Evolutionary conservation across 2,113 vertebrate species (phyloP).

Genomic region (Myrmecobius fasciatus): DNA sequence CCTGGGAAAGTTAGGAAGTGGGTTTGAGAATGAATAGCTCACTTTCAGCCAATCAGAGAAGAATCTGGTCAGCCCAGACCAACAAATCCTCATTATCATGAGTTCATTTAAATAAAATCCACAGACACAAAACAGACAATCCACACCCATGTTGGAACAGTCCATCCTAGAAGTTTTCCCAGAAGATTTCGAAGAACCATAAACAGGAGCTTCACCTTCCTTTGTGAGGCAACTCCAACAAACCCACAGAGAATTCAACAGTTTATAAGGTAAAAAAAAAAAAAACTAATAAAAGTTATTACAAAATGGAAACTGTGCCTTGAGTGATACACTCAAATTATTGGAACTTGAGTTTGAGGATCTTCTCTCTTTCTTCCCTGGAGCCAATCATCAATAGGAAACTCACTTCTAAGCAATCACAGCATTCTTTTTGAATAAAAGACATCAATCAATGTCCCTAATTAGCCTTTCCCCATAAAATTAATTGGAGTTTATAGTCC

Average conservation of each 20-base stretch:
- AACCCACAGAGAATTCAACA: neutral
- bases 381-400: neutral
- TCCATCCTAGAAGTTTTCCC: conserved; percentile 8
- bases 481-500: conserved; percentile 2
- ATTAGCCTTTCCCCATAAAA: neutral
- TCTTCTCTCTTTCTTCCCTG: neutral
- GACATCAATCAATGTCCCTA: neutral
- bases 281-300: conserved; percentile 5
- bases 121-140: neutral
- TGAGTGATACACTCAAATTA: conserved; percentile 38
- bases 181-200: neutral
- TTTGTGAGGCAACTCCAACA: neutral
- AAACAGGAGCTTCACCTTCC: neutral
- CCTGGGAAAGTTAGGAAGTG: conserved; percentile 68
- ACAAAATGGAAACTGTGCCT: neutral
- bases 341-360: conserved; percentile 12
- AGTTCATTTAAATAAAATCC: conserved; percentile 52
- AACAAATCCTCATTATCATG: neutral
- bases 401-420: neutral
- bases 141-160: conserved; percentile 1
- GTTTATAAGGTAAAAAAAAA: neutral
- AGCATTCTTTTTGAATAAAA: conserved; percentile 4
- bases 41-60: conserved; percentile 12
- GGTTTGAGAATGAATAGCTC: conserved; percentile 6
- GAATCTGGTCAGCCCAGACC: conserved; percentile 24